Evolutionary conservation across 1,140 invertebrate species (phyloP), one percentile per base, ranked within the genome.

Genomic region (Arctopsyche grandis): DNA sequence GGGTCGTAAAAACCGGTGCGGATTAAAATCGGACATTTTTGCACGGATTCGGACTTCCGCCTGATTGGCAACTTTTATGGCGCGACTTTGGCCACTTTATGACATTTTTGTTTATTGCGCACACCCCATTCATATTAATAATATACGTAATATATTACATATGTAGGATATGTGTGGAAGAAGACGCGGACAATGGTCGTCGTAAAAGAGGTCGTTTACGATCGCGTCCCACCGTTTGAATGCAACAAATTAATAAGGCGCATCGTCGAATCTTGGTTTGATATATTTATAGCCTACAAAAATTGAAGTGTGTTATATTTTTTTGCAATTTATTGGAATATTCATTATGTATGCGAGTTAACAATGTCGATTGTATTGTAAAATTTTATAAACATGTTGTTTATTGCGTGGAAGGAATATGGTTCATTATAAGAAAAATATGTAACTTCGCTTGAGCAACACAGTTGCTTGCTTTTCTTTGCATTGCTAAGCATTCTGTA

Each of bases 11-110:
- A 76, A 58, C 43, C n/a, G n/a, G 16, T 12, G 12, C 24, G 80
- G 77, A 81, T 81, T 81, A 81, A 81, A 81, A 81, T 76, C 80
- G 44, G 24, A 46, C 63, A 63, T 81, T 81, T 76, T 26, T 75
- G n/a, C 22, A 52, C 44, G 75, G 22, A 43, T 24, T n/a, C 43
- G 43, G 44, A n/a, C 44, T 70, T 71, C 46, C 69, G 16, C 10
- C 60, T 56, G 71, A 79, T 79, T 76, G 77, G 80, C 52, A 66
- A 4, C n/a, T 48, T 79, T 81, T 76, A 52, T 71, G 22, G 69
- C 16, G 71, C 29, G 52, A 52, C 19, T 76, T 43, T 38, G 29
- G 24, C 16, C 22, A 71, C 24, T 71, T 71, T 71, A 43, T 43
- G 26, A 44, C 24, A 12, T 29, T 66, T 26, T 66, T 66, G 63